Evolutionary conservation across 2,888 invertebrate species (phyloP).

Genomic region (Zygogramma bicolorata): DNA sequence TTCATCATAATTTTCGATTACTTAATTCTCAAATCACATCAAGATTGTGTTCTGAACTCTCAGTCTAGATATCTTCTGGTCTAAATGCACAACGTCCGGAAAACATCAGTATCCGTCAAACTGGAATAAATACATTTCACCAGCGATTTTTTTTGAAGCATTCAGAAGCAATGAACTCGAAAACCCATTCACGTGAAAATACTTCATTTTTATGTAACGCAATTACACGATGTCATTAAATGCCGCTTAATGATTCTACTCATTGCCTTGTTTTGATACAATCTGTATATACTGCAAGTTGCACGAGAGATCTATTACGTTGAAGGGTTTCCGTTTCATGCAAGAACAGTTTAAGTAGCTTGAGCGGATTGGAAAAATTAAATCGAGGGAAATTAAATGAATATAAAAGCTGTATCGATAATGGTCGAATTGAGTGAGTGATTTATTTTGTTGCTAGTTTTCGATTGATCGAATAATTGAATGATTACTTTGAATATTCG

Average conservation of each 20-base stretch:
- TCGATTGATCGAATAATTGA: neutral
- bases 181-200: neutral
- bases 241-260: neutral
- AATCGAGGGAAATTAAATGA: neutral
- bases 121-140: neutral
- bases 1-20: too few relatives aligned
- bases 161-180: neutral
- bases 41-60: too few relatives aligned
- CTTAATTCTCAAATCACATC: too few relatives aligned
- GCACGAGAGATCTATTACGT: constrained; percentile 6
- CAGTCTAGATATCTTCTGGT: too few relatives aligned
- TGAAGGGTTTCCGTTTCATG: neutral
- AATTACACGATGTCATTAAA: constrained; percentile 4
- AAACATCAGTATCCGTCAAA: neutral
- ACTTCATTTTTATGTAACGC: constrained; percentile 4
- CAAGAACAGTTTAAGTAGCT: neutral
- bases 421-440: too few relatives aligned
- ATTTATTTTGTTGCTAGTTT: too few relatives aligned
- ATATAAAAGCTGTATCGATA: neutral
- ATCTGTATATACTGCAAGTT: neutral
- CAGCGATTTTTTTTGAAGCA: neutral
- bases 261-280: constrained; percentile 11
- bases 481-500: too few relatives aligned
- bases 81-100: too few relatives aligned
- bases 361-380: neutral